Base-by-base conservation (phyloP, 2,888 invertebrate species). In the Parapristionchus giblindavisi region DNA sequence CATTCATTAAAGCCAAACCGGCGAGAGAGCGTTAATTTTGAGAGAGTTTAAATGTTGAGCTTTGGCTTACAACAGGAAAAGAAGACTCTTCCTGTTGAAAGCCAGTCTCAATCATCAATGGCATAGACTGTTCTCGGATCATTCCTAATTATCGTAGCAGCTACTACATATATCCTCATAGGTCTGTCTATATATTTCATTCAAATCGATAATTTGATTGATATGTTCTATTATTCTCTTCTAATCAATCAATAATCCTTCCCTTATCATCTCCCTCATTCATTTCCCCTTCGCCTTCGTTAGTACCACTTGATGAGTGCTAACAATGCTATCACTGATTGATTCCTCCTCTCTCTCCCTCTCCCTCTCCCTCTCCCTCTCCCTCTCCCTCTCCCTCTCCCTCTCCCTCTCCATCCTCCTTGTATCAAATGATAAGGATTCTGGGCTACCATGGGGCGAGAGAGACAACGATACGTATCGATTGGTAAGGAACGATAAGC, bases 331-430 rank as follows among this genome's bases (percentile, higher is more conserved):
- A 11, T 48, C 48, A 21, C 48, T 14, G 11, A 14, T 11, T 48
- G 48, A 48, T 48, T 11, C 11, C 14, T 48, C 48, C 48, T 48
- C 14, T 21, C 48, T 21, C 21, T 21, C 21, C 48, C 48, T 14
- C 21, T 11, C 48, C 48, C 11, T 58, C 24, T 58, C 58, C 24
- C 14, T n/a, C 24, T 24, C 58, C 24, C 58, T 17, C 24, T 58
- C 58, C 27, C 58, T 58, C 58, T 58, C 24, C 11, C 58, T 58
- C 58, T 58, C 58, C 24, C 58, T n/a, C 58, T 58, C 58, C 27
- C 58, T n/a, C 58, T 58, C 58, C 27, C 58, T n/a, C 24, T n/a
- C 11, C 24, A 11, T n/a, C 58, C 27, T 27, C 27, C 58, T 58
- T 48, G 48, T 48, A 48, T 48, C 48, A 14, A 48, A 14, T 48